Conservation (phyloP, 2,888 invertebrate genomes). For the Mylabris sibirica region DNA sequence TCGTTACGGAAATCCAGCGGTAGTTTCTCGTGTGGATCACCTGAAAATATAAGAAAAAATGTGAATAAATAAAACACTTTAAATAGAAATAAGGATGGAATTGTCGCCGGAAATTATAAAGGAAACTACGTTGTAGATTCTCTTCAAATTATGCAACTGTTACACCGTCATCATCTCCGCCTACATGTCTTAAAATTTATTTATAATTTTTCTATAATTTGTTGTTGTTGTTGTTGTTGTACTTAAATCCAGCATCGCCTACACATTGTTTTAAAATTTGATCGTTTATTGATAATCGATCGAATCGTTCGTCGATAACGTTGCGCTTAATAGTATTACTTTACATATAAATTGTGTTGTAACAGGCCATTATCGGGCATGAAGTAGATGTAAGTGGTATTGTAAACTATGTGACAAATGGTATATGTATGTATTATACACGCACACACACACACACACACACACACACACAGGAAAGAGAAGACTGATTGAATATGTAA, state of each 20-base stretch:
- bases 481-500: conserved; percentile 13
- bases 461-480: neutral
- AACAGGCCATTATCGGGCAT: conserved; percentile 29
- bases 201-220: neutral
- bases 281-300: conserved; percentile 29
- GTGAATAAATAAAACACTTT: neutral
- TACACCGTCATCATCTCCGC: neutral
- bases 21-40: conserved; percentile 56
- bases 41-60: conserved; percentile 44
- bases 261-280: conserved; percentile 12
- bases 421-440: conserved; percentile 17
- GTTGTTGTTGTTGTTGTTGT: neutral
- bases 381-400: conserved; percentile 31
- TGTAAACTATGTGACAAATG: conserved; percentile 29
- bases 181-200: neutral
- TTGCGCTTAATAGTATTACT: conserved; percentile 26
- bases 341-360: conserved; percentile 32
- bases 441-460: no score
- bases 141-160: neutral
- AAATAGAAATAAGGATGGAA: neutral
- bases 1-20: conserved; percentile 55
- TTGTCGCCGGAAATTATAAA: neutral
- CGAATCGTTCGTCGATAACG: conserved; percentile 20
- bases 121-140: neutral
- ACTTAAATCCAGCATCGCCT: neutral